phyloP scores from a whole-genome alignment of 2,888 invertebrate species.

The Dromius quadrimaculatus region DNA sequence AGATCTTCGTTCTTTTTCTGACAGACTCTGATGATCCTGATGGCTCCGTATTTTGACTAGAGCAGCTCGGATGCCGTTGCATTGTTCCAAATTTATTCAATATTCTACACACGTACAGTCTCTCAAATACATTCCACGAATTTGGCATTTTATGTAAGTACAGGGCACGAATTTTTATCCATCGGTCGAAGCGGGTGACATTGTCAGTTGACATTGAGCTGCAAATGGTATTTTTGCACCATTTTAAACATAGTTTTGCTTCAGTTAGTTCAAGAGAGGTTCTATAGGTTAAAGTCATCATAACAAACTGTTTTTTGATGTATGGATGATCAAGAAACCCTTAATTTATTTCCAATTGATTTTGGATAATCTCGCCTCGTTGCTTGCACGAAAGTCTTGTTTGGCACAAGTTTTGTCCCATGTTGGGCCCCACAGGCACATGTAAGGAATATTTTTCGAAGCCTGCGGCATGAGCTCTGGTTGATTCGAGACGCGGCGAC shows the following conservation, averaged over 20 bases:
- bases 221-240: background rate
- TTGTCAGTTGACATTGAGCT: constrained; percentile 14
- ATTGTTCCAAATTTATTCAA: constrained; percentile 67
- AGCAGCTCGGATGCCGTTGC: constrained; percentile 65
- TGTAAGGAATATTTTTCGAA: too few relatives aligned
- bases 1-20: constrained; percentile 17
- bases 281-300: too few relatives aligned
- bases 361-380: too few relatives aligned
- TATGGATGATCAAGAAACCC: too few relatives aligned
- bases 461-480: too few relatives aligned
- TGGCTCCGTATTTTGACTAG: constrained; percentile 47
- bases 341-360: too few relatives aligned
- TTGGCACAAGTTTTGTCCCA: too few relatives aligned
- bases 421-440: too few relatives aligned
- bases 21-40: constrained; percentile 7
- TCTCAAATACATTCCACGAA: constrained; percentile 61
- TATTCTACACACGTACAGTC: constrained; percentile 65
- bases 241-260: background rate
- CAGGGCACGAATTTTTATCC: constrained; percentile 51
- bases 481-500: too few relatives aligned
- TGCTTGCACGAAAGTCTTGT: too few relatives aligned
- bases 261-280: background rate
- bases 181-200: constrained; percentile 36
- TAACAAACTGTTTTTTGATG: too few relatives aligned
- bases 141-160: constrained; percentile 57